Evolutionary conservation across 2,113 vertebrate genomes (phyloP).

Genomic region (Athene noctua): DNA sequence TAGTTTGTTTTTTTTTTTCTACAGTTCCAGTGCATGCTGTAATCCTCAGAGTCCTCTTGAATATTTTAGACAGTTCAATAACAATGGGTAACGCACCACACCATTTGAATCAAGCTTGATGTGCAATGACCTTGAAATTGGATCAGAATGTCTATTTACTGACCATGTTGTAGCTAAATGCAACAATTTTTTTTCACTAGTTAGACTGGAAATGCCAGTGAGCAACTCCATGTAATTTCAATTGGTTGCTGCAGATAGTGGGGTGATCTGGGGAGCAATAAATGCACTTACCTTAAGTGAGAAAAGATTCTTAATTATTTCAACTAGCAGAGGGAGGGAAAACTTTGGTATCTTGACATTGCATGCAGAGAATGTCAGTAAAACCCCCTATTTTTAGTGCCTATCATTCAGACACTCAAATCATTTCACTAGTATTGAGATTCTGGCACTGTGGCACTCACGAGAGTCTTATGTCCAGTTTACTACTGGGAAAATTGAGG

Average conservation of each 20-base stretch:
- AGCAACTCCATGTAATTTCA: not conserved
- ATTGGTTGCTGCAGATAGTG: not conserved
- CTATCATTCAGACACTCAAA: not conserved
- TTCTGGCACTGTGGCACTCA: not conserved
- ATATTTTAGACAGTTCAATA: not conserved
- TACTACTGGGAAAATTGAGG: not conserved
- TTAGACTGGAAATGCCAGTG: slow-evolving; percentile 7
- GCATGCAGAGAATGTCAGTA: not conserved
- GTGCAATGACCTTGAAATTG: slow-evolving; percentile 44
- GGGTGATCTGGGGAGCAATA: not conserved
- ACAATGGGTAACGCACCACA: not conserved
- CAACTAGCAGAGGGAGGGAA: not conserved
- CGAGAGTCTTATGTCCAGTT: not conserved
- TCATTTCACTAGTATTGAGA: not conserved
- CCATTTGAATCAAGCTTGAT: slow-evolving; percentile 44
- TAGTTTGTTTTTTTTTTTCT: not conserved
- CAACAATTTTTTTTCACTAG: slow-evolving; percentile 48
- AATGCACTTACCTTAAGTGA: not conserved
- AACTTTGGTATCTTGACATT: not conserved
- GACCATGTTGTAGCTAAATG: not conserved
- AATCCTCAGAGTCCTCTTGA: not conserved
- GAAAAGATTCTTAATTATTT: not conserved
- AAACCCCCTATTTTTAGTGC: not conserved
- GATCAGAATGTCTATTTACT: slow-evolving; percentile 26
- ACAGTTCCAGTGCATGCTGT: not conserved